Evolutionary conservation across 2,888 invertebrate genomes (phyloP).

Genomic region (Hedya salicella): DNA sequence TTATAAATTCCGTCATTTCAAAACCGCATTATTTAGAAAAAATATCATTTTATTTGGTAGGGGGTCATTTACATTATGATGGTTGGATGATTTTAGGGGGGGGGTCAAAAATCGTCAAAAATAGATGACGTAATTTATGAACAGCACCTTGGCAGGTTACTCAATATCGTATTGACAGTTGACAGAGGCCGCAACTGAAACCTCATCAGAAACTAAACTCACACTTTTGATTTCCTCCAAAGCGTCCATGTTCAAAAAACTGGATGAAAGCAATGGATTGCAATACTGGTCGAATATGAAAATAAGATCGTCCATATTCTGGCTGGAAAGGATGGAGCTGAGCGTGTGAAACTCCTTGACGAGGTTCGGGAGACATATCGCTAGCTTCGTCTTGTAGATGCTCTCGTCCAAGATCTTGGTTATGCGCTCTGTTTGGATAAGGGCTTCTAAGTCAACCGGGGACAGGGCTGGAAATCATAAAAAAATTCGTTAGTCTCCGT

Average conservation of each 20-base stretch:
- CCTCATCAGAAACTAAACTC: slow-evolving; percentile 47
- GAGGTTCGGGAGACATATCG: slow-evolving; percentile 67
- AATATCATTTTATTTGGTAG: too few species aligned
- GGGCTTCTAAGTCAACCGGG: slow-evolving; percentile 80
- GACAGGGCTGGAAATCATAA: slow-evolving; percentile 60
- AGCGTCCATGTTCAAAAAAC: slow-evolving; percentile 69
- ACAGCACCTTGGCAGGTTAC: too few species aligned
- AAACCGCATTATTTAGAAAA: too few species aligned
- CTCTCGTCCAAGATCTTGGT: slow-evolving; percentile 80
- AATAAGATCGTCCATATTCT: slow-evolving; percentile 73
- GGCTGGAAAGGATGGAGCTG: slow-evolving; percentile 56
- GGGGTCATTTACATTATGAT: too few species aligned
- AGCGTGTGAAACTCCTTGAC: slow-evolving; percentile 71
- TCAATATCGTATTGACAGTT: too few species aligned
- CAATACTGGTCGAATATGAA: slow-evolving; percentile 79
- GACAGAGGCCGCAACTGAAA: too few species aligned
- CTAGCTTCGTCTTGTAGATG: slow-evolving; percentile 77
- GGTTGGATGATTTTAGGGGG: too few species aligned
- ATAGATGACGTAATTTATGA: too few species aligned
- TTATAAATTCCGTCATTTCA: too few species aligned
- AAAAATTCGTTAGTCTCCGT: not conserved
- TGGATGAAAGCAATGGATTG: slow-evolving; percentile 69
- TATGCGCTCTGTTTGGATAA: slow-evolving; percentile 83
- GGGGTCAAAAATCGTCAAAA: too few species aligned
- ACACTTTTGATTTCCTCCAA: slow-evolving; percentile 75